Evolutionary conservation across 2,888 invertebrate genomes (phyloP).

Genomic region (Adelognathus sp.): DNA sequence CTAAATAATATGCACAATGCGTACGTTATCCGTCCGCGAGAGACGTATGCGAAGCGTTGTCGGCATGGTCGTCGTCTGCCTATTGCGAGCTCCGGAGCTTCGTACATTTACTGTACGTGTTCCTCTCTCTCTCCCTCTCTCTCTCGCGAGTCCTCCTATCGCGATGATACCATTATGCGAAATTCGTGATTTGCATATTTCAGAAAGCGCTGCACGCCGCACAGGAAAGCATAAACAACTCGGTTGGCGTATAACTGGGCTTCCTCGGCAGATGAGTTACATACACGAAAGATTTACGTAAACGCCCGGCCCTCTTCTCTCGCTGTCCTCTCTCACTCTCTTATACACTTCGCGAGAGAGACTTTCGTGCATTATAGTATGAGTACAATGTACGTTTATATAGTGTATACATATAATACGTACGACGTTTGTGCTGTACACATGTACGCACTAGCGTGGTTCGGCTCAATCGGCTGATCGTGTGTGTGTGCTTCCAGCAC

Average conservation of each 20-base stretch:
- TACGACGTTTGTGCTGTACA: too few species aligned
- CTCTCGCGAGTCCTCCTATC: constrained; percentile 69
- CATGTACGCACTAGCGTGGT: too few species aligned
- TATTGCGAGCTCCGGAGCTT: constrained; percentile 1
- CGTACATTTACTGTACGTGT: constrained; percentile 9
- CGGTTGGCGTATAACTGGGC: constrained; percentile 72
- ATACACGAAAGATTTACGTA: constrained; percentile 78
- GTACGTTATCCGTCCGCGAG: constrained; percentile 36
- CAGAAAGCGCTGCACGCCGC: constrained; percentile 75
- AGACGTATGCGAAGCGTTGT: constrained; percentile 42
- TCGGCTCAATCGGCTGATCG: constrained; percentile 19
- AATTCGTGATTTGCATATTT: constrained; percentile 80
- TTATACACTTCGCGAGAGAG: constrained; percentile 28
- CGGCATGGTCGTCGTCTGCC: constrained; percentile 24
- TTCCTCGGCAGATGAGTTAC: constrained; percentile 79
- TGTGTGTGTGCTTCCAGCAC: constrained; percentile 16
- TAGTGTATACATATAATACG: neutral
- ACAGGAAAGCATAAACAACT: constrained; percentile 81
- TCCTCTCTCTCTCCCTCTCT: constrained; percentile 35
- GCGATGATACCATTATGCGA: constrained; percentile 79
- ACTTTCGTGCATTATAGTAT: constrained; percentile 16
- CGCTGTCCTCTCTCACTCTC: constrained; percentile 54
- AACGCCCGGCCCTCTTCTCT: constrained; percentile 65
- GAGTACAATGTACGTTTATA: neutral
- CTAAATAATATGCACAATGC: constrained; percentile 39